These are phyloP conservation scores for Heliconius aoede DNA, from an alignment of 2,888 invertebrate species.

Conservation along the genomic window DNA sequence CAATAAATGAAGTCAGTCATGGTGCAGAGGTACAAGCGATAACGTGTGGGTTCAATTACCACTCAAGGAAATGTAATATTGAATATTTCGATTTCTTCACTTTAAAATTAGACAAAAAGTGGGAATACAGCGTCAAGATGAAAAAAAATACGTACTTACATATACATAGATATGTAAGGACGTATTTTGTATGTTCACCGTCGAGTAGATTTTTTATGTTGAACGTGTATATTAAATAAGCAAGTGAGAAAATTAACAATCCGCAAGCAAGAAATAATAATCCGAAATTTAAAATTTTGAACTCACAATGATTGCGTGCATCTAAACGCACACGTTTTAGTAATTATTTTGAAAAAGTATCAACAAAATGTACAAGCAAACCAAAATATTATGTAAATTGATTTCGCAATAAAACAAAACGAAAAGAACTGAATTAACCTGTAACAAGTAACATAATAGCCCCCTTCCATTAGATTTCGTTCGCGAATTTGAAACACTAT, in stretches of 20 bases:
- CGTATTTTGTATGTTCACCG: no score
- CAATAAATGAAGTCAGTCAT: no score
- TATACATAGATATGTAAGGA: no score
- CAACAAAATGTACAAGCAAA: neutral
- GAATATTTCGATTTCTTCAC: no score
- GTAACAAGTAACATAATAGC: conserved; percentile 27
- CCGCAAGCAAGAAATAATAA: no score
- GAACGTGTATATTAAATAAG: no score
- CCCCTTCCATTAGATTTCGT: conserved; percentile 43
- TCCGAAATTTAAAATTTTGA: neutral
- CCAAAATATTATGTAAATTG: neutral
- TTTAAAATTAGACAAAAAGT: no score
- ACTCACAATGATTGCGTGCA: neutral
- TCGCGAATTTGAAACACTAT: conserved; percentile 55
- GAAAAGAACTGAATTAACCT: conserved; percentile 15
- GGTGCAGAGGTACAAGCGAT: no score
- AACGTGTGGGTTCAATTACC: no score
- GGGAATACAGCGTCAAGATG: no score
- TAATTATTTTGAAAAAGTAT: neutral
- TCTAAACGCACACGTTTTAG: neutral
- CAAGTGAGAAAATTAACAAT: neutral
- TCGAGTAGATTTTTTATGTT: neutral
- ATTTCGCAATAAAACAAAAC: conserved; percentile 10
- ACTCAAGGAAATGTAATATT: no score
- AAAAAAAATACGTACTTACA: no score